Evolutionary conservation across 2,113 vertebrate species (phyloP), one percentile per base, ranked within the genome.

Genomic region (Leuciscus idus): DNA sequence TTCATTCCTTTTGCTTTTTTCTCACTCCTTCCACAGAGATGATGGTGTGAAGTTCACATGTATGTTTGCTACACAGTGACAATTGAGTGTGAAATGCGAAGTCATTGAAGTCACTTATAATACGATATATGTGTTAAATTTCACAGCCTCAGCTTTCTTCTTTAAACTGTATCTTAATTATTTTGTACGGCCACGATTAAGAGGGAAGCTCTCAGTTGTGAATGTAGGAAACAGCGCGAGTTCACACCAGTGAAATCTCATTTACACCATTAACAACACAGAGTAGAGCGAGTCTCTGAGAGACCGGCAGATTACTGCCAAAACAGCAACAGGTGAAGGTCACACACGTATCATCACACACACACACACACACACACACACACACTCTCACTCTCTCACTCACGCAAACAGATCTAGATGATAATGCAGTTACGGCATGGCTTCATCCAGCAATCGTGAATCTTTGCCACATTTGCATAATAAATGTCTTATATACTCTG

Each of bases 231-330:
- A 52, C 80, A 52, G 43, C 2, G n/a, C 12, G 80, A 50, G 80
- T 66, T 82, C 26, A 46, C 61, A 30, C 39, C 10, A 66, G 64
- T 68, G 43, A 52, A 81, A 81, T 4, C 79, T 81, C 59, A 81
- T 81, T 81, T 81, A 81, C 39, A 81, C 61, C 5, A 30, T 81
- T 81, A 50, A 66, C 59, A 81, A 30, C 30, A 26, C 36, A 66
- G 62, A 33, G 33, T 33, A 68, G 9, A 64, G 36, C 36, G 36
- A 36, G 36, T 36, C 36, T 81, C 57, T 48, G 3, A 43, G 55
- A 81, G 39, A 81, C 39, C 79, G 50, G 39, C 39, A 11, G 83
- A 75, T 82, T 30, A 66, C 43, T 81, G 59, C n/a, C 57, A 28
- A 62, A 64, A 46, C 61, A 50, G 43, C 79, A 50, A 6, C 15